These are phyloP conservation scores for Ectemnius lituratus DNA, from an alignment of 2,888 invertebrate species.

Conservation along the genomic window DNA sequence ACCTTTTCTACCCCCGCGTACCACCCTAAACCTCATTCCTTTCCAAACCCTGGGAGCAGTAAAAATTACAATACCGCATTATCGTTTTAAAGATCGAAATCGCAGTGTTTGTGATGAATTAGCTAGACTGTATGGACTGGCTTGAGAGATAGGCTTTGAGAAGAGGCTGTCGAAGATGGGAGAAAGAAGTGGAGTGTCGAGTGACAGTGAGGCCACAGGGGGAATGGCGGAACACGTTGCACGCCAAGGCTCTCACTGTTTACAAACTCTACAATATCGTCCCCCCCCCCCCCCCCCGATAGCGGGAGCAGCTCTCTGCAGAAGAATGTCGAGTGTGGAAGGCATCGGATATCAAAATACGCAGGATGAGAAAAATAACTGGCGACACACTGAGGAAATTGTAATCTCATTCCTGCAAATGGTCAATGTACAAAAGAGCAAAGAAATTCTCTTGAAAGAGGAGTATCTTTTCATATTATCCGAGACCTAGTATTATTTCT, in stretches of 20 bases:
- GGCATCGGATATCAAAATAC: neutral
- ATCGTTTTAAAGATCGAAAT: neutral
- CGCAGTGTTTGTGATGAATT: slow-evolving; percentile 1
- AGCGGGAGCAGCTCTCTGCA: slow-evolving; percentile 21
- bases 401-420: too few relatives aligned
- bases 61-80: slow-evolving; percentile 24
- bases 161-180: neutral
- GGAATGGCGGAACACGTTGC: slow-evolving; percentile 46
- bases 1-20: neutral
- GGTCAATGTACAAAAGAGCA: neutral
- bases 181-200: neutral
- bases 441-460: neutral
- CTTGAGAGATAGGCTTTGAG: slow-evolving; percentile 13
- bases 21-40: slow-evolving; percentile 7
- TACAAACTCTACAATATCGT: slow-evolving; percentile 77
- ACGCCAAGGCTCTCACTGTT: slow-evolving; percentile 73
- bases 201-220: neutral
- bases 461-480: too few relatives aligned
- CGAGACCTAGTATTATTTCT: too few relatives aligned
- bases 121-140: slow-evolving; percentile 11
- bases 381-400: too few relatives aligned
- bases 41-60: neutral
- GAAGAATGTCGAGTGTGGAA: too few relatives aligned
- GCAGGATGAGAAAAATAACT: too few relatives aligned
- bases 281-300: too few relatives aligned